A percentile compares a stretch with the other conserved stretches of the same genome.
Evolutionary conservation across 2,113 vertebrate species (phyloP).

Genomic region (Syrmaticus mikado): DNA sequence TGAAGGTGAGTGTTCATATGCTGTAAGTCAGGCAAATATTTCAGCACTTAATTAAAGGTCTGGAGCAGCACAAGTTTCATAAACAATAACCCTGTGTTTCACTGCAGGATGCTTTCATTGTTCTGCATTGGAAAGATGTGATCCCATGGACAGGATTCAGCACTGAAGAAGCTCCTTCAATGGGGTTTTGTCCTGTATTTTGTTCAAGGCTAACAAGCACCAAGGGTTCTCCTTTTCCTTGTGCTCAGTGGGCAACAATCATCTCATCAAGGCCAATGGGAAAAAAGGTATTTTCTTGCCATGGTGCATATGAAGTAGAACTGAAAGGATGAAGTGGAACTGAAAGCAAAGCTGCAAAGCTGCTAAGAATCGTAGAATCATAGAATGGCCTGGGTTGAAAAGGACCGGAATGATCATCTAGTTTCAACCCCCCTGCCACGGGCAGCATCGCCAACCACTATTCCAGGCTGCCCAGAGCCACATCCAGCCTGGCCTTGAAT

Average conservation of each 20-base stretch:
- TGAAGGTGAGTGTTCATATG: not conserved
- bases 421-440: too few relatives aligned
- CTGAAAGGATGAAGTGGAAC: not conserved
- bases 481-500: too few relatives aligned
- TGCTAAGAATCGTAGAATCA: not conserved
- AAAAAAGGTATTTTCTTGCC: not conserved
- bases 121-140: not conserved
- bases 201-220: not conserved
- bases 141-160: constrained; percentile 24
- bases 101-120: constrained; percentile 37
- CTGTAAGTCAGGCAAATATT: not conserved
- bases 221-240: not conserved
- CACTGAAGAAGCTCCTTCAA: not conserved
- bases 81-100: constrained; percentile 16
- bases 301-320: not conserved
- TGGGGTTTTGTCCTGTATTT: not conserved
- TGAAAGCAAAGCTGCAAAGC: not conserved
- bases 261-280: not conserved
- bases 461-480: too few relatives aligned
- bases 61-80: constrained; percentile 7
- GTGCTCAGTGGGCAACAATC: not conserved
- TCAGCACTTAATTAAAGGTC: constrained; percentile 30
- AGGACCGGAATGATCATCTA: too few relatives aligned
- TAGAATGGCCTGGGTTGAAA: too few relatives aligned
- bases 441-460: too few relatives aligned